Conservation (phyloP, 37 sponge, comb jelly and placozoan species). For the Agelas oroides region DNA sequence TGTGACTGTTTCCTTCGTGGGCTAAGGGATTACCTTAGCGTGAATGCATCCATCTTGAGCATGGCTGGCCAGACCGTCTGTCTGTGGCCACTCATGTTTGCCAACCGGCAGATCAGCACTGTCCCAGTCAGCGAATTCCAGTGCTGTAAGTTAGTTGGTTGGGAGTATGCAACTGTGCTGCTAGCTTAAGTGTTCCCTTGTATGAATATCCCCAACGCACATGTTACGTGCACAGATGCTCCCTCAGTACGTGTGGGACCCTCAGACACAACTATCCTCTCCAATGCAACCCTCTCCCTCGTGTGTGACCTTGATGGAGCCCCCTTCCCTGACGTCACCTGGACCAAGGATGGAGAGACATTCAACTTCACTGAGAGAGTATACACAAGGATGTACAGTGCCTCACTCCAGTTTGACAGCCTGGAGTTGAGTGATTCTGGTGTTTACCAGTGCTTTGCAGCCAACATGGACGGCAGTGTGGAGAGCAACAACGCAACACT, state of each 20-base stretch:
- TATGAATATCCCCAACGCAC: not conserved
- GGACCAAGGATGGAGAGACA: slow-evolving; percentile 45
- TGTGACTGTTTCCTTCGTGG: slow-evolving; percentile 71
- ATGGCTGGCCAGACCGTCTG: not conserved
- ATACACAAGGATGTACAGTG: slow-evolving; percentile 29
- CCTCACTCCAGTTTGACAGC: slow-evolving; percentile 45
- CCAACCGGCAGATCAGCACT: not conserved
- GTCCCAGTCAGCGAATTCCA: not conserved
- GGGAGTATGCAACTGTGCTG: not conserved
- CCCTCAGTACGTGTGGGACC: slow-evolving; percentile 38
- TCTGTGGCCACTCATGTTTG: slow-evolving; percentile 26
- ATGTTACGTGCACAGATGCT: slow-evolving; percentile 39
- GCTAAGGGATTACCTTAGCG: slow-evolving; percentile 6
- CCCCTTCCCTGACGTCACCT: slow-evolving; percentile 67
- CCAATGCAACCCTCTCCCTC: slow-evolving; percentile 32
- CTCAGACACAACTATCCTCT: slow-evolving; percentile 48
- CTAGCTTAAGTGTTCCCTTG: not conserved
- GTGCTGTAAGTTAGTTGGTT: slow-evolving; percentile 36
- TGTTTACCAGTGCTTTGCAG: slow-evolving; percentile 47
- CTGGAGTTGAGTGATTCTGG: slow-evolving; percentile 55
- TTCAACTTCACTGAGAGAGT: slow-evolving; percentile 40
- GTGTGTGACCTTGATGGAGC: slow-evolving; percentile 57
- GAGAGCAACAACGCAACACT: slow-evolving; percentile 35
- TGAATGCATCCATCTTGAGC: not conserved
- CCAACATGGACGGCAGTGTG: slow-evolving; percentile 49